Conservation (phyloP, 2,797 vertebrate genomes). For the Falco cherrug region DNA sequence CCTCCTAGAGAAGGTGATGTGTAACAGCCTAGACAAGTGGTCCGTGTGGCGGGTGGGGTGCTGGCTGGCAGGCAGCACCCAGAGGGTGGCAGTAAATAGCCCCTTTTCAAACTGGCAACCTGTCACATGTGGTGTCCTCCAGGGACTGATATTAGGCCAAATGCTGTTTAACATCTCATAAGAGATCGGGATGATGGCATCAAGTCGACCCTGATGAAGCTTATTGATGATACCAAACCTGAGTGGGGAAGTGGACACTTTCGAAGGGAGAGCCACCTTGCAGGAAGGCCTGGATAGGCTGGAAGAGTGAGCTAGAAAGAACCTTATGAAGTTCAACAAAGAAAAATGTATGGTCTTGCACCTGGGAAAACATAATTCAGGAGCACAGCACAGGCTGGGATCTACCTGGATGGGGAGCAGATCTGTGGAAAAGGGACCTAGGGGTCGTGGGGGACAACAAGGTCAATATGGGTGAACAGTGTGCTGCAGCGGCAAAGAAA, state of each 20-base stretch:
- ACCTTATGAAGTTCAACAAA: background rate
- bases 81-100: background rate
- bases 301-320: background rate
- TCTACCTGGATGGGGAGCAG: background rate
- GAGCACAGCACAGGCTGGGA: background rate
- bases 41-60: background rate
- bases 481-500: background rate
- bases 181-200: background rate
- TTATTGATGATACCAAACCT: background rate
- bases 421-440: background rate
- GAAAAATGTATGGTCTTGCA: background rate
- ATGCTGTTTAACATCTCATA: background rate
- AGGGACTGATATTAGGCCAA: background rate
- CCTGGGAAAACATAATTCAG: background rate
- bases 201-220: background rate
- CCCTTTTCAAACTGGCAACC: background rate
- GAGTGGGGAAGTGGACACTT: background rate
- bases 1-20: background rate
- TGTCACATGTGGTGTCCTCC: background rate
- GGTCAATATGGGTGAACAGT: background rate
- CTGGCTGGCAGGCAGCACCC: no score
- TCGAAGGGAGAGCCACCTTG: background rate
- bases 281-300: background rate
- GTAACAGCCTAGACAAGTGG: background rate
- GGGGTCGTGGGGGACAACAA: background rate